phyloP scores from a whole-genome alignment of 1,140 invertebrate genomes.

The Steinernema khuongi region DNA sequence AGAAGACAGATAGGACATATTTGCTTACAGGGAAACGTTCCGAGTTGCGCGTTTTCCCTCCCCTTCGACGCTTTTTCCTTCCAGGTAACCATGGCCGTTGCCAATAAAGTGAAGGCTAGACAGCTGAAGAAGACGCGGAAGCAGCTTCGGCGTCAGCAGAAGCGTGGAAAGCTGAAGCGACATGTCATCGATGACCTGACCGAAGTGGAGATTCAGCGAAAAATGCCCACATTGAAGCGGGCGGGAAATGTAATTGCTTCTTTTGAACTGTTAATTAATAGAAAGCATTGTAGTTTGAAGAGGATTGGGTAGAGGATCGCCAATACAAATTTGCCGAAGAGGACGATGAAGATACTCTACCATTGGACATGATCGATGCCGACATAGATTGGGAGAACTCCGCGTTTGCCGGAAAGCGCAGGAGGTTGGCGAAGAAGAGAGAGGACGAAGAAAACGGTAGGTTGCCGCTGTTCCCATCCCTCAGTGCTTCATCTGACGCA shows the following conservation, averaged over 20 bases:
- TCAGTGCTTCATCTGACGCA: background rate
- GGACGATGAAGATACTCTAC: conserved; percentile 35
- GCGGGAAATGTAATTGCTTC: background rate
- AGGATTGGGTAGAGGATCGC: conserved; percentile 35
- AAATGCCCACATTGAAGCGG: background rate
- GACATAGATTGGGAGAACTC: conserved; percentile 54
- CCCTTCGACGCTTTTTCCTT: too few species aligned
- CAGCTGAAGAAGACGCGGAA: background rate
- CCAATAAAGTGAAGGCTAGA: background rate
- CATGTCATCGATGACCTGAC: background rate
- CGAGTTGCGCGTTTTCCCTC: too few species aligned
- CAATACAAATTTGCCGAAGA: conserved; percentile 28
- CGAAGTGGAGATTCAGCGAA: background rate
- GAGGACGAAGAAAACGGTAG: conserved; percentile 34
- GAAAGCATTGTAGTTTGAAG: conserved; percentile 41
- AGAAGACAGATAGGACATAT: too few species aligned
- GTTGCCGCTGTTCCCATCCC: background rate
- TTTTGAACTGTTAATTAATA: too few species aligned
- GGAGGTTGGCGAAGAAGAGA: conserved; percentile 42
- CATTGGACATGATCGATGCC: conserved; percentile 43
- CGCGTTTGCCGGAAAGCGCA: conserved; percentile 54
- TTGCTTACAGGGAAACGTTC: too few species aligned
- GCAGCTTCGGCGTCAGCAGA: conserved; percentile 3
- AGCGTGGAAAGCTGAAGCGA: background rate
- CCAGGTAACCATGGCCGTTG: background rate